Evolutionary conservation across 2,797 vertebrate species (phyloP).

Genomic region (Pipistrellus pipistrellus): DNA sequence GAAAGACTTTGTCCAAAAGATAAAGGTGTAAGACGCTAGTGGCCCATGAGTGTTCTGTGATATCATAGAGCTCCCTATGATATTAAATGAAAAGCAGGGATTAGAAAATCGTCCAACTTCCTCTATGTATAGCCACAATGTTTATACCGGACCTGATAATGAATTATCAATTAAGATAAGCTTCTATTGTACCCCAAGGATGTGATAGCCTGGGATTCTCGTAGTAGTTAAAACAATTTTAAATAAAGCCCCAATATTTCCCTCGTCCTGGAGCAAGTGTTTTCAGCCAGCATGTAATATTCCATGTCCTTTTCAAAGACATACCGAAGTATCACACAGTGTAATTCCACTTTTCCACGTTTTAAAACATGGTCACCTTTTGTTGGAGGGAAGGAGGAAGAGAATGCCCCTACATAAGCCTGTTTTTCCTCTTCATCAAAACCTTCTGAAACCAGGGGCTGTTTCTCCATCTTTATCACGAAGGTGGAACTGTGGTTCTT

Average conservation of each 20-base stretch:
- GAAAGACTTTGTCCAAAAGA: neutral
- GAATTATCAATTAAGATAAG: constrained; percentile 47
- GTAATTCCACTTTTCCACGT: neutral
- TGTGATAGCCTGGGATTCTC: constrained; percentile 90
- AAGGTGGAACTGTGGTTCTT: constrained; percentile 95
- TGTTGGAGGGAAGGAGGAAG: neutral
- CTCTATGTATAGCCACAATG: neutral
- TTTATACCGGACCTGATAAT: constrained; percentile 20
- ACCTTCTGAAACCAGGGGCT: constrained; percentile 89
- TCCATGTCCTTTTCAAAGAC: constrained; percentile 17
- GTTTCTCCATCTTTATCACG: constrained; percentile 93
- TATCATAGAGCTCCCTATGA: neutral
- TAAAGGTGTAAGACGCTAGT: neutral
- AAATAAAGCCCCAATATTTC: constrained; percentile 89
- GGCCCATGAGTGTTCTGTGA: neutral
- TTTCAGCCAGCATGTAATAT: neutral
- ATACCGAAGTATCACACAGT: neutral
- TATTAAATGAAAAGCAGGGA: constrained; percentile 15
- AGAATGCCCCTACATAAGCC: constrained; percentile 88
- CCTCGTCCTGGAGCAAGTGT: constrained; percentile 86
- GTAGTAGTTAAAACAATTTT: constrained; percentile 91
- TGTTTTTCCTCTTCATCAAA: constrained; percentile 86
- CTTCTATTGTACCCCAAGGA: neutral
- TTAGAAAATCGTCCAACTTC: neutral
- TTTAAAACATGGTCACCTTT: constrained; percentile 14